Percentiles rank a stretch among this genome's conserved stretches.
These are phyloP conservation scores for Cinclus cinclus DNA, from an alignment of 2,113 vertebrate genomes.

Conservation along the genomic window DNA sequence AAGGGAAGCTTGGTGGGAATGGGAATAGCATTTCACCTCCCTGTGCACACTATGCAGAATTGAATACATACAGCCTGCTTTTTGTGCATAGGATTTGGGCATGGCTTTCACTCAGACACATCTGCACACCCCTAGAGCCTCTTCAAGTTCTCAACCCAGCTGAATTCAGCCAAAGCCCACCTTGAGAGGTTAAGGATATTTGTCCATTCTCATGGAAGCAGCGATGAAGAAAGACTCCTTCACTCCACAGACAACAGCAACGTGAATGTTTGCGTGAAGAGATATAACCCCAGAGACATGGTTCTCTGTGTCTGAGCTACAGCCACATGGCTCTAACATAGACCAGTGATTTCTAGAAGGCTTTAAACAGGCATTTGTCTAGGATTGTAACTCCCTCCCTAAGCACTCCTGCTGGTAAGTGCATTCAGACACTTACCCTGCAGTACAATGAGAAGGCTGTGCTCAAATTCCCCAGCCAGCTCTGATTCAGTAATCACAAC, in stretches of 20 bases:
- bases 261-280: not conserved
- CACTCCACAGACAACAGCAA: not conserved
- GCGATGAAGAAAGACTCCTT: not conserved
- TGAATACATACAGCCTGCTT: not conserved
- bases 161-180: not conserved
- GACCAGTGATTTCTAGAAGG: not conserved
- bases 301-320: not conserved
- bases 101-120: not conserved
- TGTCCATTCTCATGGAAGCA: not conserved
- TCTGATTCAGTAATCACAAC: slow-evolving; percentile 47
- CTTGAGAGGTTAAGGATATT: not conserved
- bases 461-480: slow-evolving; percentile 15
- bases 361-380: slow-evolving; percentile 11
- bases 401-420: slow-evolving; percentile 13
- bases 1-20: not conserved
- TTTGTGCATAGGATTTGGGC: not conserved
- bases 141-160: not conserved
- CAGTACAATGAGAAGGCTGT: not conserved
- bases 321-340: not conserved
- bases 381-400: not conserved
- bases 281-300: not conserved
- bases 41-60: not conserved
- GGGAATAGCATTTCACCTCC: not conserved
- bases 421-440: slow-evolving; percentile 2
- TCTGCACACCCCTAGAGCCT: not conserved